These are phyloP conservation scores for human (Homo sapiens) DNA, from an alignment of 2,113 vertebrate species.

Conservation along the genomic window DNA sequence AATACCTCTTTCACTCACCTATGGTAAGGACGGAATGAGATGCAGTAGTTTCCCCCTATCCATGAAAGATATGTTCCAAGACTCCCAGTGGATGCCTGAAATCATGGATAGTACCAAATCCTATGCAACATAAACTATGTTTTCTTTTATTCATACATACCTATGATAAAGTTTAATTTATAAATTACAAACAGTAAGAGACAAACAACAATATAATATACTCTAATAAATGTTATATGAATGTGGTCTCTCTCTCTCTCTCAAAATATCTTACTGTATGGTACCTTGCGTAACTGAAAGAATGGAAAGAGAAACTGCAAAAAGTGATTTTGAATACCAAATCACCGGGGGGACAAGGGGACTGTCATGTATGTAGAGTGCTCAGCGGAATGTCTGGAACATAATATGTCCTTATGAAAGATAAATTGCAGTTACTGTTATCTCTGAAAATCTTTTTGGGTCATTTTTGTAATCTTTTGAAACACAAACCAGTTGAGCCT, in stretches of 20 bases:
- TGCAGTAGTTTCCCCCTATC: neutral
- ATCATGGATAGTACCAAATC: neutral
- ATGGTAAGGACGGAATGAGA: neutral
- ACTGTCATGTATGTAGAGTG: neutral
- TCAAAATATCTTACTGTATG: neutral
- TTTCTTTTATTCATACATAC: neutral
- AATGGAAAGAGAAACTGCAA: neutral
- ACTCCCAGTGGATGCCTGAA: neutral
- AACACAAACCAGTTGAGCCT: neutral
- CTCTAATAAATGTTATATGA: neutral
- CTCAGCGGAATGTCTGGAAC: neutral
- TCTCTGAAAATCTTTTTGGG: neutral
- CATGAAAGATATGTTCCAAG: neutral
- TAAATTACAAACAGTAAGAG: neutral
- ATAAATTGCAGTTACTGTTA: neutral
- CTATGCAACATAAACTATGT: neutral
- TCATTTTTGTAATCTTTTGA: neutral
- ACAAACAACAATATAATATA: neutral
- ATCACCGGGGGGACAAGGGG: too few relatives aligned
- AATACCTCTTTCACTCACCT: neutral
- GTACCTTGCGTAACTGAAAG: neutral
- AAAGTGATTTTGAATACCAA: neutral
- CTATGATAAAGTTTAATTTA: neutral
- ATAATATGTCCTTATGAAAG: neutral
- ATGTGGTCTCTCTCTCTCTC: neutral